These are phyloP conservation scores for Limnothrissa miodon DNA, from an alignment of 2,113 vertebrate species.

Conservation along the genomic window DNA sequence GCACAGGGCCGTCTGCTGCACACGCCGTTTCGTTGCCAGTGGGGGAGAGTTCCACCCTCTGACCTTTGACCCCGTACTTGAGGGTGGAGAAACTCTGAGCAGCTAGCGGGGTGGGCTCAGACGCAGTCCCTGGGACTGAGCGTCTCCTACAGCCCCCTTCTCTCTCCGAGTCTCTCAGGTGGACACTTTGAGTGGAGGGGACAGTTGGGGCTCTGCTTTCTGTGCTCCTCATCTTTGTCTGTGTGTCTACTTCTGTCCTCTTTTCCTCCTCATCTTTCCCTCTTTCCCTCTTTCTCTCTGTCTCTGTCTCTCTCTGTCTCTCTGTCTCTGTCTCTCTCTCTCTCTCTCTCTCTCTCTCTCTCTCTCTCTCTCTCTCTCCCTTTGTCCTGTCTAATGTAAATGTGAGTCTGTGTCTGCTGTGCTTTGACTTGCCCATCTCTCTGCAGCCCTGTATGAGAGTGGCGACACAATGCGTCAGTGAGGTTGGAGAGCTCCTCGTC, in stretches of 20 bases:
- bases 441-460: slow-evolving; percentile 33
- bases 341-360: slow-evolving; percentile 44
- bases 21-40: slow-evolving; percentile 51
- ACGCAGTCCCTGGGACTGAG: not conserved
- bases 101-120: not conserved
- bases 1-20: slow-evolving; percentile 50
- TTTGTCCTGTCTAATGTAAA: slow-evolving; percentile 7
- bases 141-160: not conserved
- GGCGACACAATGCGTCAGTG: slow-evolving; percentile 52
- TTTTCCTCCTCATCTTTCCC: slow-evolving; percentile 42
- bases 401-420: slow-evolving; percentile 4
- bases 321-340: slow-evolving; percentile 38
- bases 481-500: slow-evolving; percentile 64
- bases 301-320: slow-evolving; percentile 39
- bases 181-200: slow-evolving; percentile 55
- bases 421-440: slow-evolving; percentile 18
- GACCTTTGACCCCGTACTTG: slow-evolving; percentile 57
- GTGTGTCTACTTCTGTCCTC: slow-evolving; percentile 19
- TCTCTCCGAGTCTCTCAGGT: slow-evolving; percentile 39
- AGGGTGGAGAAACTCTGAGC: slow-evolving; percentile 44
- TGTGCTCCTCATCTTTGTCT: slow-evolving; percentile 37
- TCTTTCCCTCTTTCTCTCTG: slow-evolving; percentile 39
- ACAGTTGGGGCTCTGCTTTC: slow-evolving; percentile 50
- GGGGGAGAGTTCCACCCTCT: slow-evolving; percentile 55
- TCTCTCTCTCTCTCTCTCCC: slow-evolving; percentile 27